These are phyloP conservation scores for Peromyscus maniculatus DNA, from an alignment of 2,113 vertebrate genomes.

Conservation along the genomic window DNA sequence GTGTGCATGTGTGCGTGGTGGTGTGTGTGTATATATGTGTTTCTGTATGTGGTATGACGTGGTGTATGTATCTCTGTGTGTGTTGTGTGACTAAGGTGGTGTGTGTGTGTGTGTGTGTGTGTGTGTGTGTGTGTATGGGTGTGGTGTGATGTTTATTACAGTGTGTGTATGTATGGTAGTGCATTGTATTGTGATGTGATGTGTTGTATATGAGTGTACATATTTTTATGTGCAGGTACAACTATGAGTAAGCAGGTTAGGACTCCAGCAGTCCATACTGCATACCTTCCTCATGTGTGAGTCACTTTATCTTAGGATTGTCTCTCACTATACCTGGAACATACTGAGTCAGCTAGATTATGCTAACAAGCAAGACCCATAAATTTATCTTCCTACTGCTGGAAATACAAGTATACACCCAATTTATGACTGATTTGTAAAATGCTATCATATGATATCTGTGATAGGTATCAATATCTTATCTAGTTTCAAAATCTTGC, in stretches of 20 bases:
- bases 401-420: too few species aligned
- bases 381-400: neutral
- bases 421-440: too few species aligned
- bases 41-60: too few species aligned
- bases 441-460: neutral
- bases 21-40: too few species aligned
- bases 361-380: neutral
- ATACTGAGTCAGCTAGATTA: too few species aligned
- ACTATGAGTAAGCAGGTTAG: neutral
- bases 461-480: neutral
- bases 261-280: neutral
- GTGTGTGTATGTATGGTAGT: too few species aligned
- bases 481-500: neutral
- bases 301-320: neutral
- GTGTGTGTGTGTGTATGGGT: too few species aligned
- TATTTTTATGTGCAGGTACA: neutral
- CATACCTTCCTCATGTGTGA: neutral
- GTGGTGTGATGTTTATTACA: neutral
- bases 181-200: too few species aligned
- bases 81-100: too few species aligned
- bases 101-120: too few species aligned
- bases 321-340: neutral
- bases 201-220: neutral
- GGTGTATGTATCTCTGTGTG: too few species aligned
- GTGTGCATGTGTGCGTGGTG: too few species aligned